Evolutionary conservation across 1,140 invertebrate genomes (phyloP), one percentile per base, ranked within the genome.

Genomic region (Sarcophaga peregrina): DNA sequence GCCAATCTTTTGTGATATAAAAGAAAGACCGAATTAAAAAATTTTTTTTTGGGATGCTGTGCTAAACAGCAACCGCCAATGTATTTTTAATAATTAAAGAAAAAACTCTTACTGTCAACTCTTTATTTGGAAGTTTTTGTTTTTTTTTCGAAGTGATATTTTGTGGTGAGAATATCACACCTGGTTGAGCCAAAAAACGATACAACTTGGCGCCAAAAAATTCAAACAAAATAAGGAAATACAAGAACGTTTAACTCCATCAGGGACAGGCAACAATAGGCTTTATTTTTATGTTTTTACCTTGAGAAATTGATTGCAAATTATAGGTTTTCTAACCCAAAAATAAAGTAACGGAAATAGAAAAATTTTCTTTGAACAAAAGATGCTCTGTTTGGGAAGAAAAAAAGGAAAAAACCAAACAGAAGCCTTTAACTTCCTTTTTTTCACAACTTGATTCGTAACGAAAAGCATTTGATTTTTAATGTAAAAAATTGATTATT

Each of bases 401-500:
- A 68, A 68, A 68, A 20, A 9, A 52, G 1, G 1, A 52, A 10
- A 5, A 13, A 6, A 25, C 8, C 13, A 15, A 13, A 25, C 7
- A 48, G 75, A 78, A 78, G 46, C 75, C 75, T 78, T 78, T 78
- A 78, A 78, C 75, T 78, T 78, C 75, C 75, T 50, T 20, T 78
- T 78, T 78, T 78, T 37, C 75, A 78, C 75, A 78, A 78, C 75
- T 78, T 78, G 6, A 11, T 8, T 37, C 17, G 74, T 46, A 45
- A 15, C 13, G 7, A 13, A 25, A 37, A 45, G 25, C 15, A 76
- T 46, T 76, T 50, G 9, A 50, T 17, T 78, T 78, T 50, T 52
- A 78, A 52, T n/a, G 75, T 17, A 25, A 78, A 78, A 78, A 78
- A 78, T 78, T 78, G 75, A 78, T 78, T 78, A 78, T 78, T 78